phyloP scores from a whole-genome alignment of 2,113 vertebrate species.

The Phalacrocorax aristotelis region DNA sequence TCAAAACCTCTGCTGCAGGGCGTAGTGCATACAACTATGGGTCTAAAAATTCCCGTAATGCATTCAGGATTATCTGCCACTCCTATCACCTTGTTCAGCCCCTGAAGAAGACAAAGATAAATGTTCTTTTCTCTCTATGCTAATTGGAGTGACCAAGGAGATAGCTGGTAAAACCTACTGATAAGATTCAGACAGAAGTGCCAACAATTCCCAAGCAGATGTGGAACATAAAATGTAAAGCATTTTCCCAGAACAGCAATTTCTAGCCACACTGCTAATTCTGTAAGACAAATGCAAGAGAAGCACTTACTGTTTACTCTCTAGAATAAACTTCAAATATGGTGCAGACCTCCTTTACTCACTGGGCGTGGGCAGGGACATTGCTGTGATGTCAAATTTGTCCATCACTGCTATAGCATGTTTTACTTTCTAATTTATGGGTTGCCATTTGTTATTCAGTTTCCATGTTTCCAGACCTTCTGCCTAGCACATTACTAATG shows the following conservation, averaged over 20 bases:
- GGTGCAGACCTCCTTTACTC: not conserved
- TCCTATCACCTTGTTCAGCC: not conserved
- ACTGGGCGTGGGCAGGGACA: not conserved
- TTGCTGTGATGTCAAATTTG: not conserved
- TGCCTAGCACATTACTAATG: not conserved
- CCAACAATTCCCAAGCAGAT: conserved; percentile 31
- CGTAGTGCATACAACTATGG: not conserved
- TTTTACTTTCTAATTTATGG: not conserved
- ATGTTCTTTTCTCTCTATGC: conserved; percentile 16
- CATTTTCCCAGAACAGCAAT: conserved; percentile 42
- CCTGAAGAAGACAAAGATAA: not conserved
- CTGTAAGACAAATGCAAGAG: not conserved
- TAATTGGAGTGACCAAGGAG: conserved; percentile 10
- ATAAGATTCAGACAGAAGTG: conserved; percentile 43
- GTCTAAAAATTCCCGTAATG: not conserved
- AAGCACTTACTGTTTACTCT: not conserved
- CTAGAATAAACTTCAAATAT: not conserved
- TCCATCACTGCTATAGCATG: not conserved
- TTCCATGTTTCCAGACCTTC: not conserved
- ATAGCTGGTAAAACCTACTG: conserved; percentile 15
- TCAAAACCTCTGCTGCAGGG: not conserved
- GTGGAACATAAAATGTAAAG: conserved; percentile 47
- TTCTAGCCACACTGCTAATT: conserved; percentile 47
- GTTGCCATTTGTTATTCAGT: not conserved
- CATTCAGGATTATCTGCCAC: not conserved